These are phyloP conservation scores for Ailuropoda melanoleuca DNA, from an alignment of 2,113 vertebrate species.

Conservation along the genomic window DNA sequence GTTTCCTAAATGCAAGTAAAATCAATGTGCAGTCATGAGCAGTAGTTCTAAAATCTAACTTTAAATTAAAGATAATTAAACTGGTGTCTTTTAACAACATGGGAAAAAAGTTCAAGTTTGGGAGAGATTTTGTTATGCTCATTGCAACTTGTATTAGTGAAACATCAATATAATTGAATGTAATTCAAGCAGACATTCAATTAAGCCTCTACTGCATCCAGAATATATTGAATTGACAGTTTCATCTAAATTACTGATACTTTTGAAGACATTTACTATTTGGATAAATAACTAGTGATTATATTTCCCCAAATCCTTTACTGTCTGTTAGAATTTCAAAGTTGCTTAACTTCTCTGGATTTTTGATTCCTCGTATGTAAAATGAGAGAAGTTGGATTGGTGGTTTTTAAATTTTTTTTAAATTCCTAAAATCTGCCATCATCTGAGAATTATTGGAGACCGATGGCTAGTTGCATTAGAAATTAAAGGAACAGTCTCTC, in stretches of 20 bases:
- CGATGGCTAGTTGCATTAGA: neutral
- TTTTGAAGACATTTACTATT: slow-evolving; percentile 62
- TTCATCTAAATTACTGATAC: slow-evolving; percentile 64
- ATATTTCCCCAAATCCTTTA: slow-evolving; percentile 23
- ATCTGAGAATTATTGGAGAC: neutral
- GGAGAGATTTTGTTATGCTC: slow-evolving; percentile 76
- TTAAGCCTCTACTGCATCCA: slow-evolving; percentile 55
- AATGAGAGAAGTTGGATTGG: neutral
- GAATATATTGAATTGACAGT: slow-evolving; percentile 64
- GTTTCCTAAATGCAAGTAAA: slow-evolving; percentile 72
- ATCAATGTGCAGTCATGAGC: slow-evolving; percentile 56
- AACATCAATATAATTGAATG: slow-evolving; percentile 73
- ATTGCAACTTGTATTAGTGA: slow-evolving; percentile 68
- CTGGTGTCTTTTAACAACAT: slow-evolving; percentile 73
- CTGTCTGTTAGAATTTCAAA: slow-evolving; percentile 28
- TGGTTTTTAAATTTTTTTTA: neutral
- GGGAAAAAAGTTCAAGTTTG: slow-evolving; percentile 75
- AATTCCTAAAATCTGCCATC: neutral
- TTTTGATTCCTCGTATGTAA: neutral
- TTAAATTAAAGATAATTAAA: slow-evolving; percentile 75
- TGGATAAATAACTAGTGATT: slow-evolving; percentile 58
- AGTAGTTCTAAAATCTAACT: slow-evolving; percentile 57
- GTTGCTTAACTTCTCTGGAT: neutral
- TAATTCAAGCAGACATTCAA: slow-evolving; percentile 72
- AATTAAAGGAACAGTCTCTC: neutral